phyloP scores from a whole-genome alignment of 2,113 vertebrate genomes.

The Camelus dromedarius region DNA sequence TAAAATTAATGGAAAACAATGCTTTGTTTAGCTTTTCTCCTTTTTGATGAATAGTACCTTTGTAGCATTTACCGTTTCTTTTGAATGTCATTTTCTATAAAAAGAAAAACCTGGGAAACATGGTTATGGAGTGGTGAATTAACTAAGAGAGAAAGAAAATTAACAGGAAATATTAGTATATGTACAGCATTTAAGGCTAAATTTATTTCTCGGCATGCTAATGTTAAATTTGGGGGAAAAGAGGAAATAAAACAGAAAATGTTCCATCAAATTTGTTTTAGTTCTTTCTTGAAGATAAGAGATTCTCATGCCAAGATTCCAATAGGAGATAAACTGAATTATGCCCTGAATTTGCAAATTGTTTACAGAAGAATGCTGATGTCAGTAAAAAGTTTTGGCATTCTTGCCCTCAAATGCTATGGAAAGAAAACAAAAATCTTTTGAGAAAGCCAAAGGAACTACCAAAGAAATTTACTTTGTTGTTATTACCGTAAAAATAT shows the following conservation, averaged over 20 bases:
- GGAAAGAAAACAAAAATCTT: not conserved
- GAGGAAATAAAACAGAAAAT: not conserved
- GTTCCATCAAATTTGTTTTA: not conserved
- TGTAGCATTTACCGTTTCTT: not conserved
- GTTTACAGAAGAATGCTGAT: constrained; percentile 19
- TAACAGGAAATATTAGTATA: not conserved
- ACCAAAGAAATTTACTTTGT: not conserved
- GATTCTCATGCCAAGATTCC: not conserved
- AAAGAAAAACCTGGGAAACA: not conserved
- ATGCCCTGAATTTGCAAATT: constrained; percentile 21
- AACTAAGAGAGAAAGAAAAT: not conserved
- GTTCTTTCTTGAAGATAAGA: not conserved
- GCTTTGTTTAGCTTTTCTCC: not conserved
- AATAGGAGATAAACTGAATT: constrained; percentile 11
- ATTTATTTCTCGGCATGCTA: not conserved
- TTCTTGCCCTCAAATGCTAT: not conserved
- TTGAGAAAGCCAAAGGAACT: not conserved
- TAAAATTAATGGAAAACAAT: not conserved
- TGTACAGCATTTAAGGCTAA: not conserved
- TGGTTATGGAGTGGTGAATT: fast-evolving
- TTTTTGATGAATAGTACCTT: not conserved
- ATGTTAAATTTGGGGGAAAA: not conserved
- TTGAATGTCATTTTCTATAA: not conserved
- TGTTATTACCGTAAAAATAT: not conserved
- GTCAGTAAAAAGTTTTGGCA: not conserved